phyloP scores from a whole-genome alignment of 2,113 vertebrate species.

The Vicugna pacos region DNA sequence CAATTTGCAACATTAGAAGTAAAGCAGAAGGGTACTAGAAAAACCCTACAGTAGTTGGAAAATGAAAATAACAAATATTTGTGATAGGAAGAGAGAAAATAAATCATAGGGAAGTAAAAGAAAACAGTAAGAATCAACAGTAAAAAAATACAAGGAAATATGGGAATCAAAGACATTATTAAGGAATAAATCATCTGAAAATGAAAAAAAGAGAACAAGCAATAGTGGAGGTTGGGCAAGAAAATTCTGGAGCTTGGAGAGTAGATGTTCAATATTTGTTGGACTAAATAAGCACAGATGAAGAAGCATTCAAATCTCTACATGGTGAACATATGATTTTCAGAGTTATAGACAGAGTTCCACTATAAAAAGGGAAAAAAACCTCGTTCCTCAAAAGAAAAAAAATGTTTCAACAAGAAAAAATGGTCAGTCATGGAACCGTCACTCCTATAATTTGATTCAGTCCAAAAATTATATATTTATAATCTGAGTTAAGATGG shows the following conservation, averaged over 20 bases:
- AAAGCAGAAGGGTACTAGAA: neutral
- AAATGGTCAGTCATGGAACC: neutral
- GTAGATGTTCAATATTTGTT: neutral
- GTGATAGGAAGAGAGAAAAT: constrained; percentile 28
- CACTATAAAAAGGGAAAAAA: neutral
- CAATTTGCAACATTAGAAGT: neutral
- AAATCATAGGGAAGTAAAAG: accelerated
- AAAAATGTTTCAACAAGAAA: neutral
- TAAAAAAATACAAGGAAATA: neutral
- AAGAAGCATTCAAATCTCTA: neutral
- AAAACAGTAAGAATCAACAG: neutral
- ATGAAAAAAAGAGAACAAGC: neutral
- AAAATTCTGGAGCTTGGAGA: neutral
- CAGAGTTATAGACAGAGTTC: neutral
- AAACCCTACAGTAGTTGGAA: neutral
- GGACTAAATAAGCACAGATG: constrained; percentile 36
- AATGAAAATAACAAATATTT: constrained; percentile 11
- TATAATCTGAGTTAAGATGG: neutral
- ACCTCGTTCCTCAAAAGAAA: neutral
- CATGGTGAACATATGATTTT: neutral
- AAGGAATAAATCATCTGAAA: neutral
- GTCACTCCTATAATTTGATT: neutral
- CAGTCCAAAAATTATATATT: neutral
- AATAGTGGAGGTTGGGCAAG: neutral
- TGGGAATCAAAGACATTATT: neutral